Percentiles rank a stretch among this genome's conserved stretches.
Conservation (phyloP, 2,888 invertebrate genomes). For the Callyntrura sp. region DNA sequence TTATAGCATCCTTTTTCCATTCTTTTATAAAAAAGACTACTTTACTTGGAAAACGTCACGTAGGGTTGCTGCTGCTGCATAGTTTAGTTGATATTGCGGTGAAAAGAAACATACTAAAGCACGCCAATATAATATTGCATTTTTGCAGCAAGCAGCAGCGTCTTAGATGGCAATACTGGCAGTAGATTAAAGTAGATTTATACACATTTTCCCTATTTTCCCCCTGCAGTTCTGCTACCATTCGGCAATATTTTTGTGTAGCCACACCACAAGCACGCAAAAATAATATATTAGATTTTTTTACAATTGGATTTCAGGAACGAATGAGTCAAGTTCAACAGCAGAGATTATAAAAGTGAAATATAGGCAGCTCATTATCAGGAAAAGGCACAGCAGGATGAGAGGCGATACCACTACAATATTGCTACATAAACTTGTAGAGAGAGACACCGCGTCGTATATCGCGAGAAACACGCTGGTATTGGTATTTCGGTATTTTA, state of each 20-base stretch:
- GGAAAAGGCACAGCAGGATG: constrained; percentile 8
- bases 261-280: constrained; percentile 42
- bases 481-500: neutral
- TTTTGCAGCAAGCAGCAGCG: neutral
- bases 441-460: too few relatives aligned
- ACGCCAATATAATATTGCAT: too few relatives aligned
- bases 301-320: constrained; percentile 37
- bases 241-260: neutral
- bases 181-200: neutral
- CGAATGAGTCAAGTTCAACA: constrained; percentile 36
- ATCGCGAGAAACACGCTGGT: too few relatives aligned
- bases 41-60: too few relatives aligned
- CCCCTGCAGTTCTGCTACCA: neutral
- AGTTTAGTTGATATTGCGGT: neutral
- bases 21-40: neutral
- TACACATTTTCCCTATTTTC: neutral
- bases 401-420: too few relatives aligned
- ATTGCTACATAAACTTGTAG: too few relatives aligned
- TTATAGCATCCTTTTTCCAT: neutral
- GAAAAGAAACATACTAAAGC: neutral
- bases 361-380: constrained; percentile 57
- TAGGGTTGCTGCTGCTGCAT: too few relatives aligned
- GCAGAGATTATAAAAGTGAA: constrained; percentile 58
- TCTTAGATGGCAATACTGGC: neutral
- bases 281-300: constrained; percentile 21